Percentiles rank a stretch among this genome's conserved stretches.
phyloP scores from a whole-genome alignment of 2,888 invertebrate genomes.

The Aspidiotus rigidus region DNA sequence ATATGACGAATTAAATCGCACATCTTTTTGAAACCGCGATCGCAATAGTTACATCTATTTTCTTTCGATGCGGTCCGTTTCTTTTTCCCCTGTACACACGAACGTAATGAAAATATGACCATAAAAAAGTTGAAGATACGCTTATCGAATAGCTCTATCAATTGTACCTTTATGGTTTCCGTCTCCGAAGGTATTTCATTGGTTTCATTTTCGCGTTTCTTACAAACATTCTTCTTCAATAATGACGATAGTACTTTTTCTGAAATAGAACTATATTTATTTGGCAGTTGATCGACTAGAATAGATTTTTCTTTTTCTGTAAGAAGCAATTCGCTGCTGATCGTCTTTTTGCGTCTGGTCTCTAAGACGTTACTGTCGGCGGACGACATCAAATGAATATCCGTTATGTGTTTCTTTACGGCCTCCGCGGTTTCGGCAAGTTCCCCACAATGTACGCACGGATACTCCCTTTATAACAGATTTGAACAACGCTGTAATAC shows the following conservation, averaged over 20 bases:
- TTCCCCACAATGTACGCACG: constrained; percentile 31
- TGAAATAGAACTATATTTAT: constrained; percentile 39
- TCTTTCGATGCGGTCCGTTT: constrained; percentile 34
- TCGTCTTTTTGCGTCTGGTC: constrained; percentile 12
- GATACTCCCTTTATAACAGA: constrained; percentile 24
- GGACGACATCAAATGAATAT: constrained; percentile 34
- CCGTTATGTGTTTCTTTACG: constrained; percentile 23
- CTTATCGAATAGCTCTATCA: neutral
- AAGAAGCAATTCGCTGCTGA: constrained; percentile 34
- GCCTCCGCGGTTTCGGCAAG: constrained; percentile 14
- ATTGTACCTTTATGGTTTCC: neutral
- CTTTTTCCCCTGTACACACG: constrained; percentile 36
- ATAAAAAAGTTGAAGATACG: neutral
- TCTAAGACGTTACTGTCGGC: constrained; percentile 35
- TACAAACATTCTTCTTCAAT: constrained; percentile 38
- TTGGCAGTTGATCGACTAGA: constrained; percentile 37
- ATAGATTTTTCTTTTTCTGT: constrained; percentile 39
- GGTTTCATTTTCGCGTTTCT: constrained; percentile 40
- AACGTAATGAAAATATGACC: neutral
- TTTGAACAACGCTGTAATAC: neutral
- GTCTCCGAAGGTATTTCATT: constrained; percentile 36
- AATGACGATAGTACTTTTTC: constrained; percentile 43
- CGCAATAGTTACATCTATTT: constrained; percentile 50
- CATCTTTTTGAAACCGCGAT: constrained; percentile 58
- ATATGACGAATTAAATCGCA: constrained; percentile 52